Evolutionary conservation across 2,888 invertebrate species (phyloP).

Genomic region (Metellina segmentata): DNA sequence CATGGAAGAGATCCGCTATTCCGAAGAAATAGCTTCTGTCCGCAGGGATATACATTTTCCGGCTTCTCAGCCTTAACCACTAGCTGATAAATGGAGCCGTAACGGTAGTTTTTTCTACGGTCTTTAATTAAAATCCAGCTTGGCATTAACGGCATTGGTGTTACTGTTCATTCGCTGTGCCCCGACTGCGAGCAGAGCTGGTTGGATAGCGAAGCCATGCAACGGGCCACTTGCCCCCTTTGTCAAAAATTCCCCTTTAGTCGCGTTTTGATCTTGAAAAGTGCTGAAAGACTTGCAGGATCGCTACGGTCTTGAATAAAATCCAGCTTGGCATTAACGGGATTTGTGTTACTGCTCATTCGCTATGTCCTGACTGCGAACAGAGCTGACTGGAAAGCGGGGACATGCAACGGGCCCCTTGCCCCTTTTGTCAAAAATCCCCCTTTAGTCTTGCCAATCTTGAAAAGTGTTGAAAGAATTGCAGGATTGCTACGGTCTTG

Average conservation of each 20-base stretch:
- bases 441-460: background rate
- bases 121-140: constrained; percentile 49
- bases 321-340: constrained; percentile 24
- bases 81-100: constrained; percentile 60
- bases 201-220: background rate
- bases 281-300: too few relatives aligned
- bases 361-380: background rate
- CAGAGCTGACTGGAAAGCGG: too few relatives aligned
- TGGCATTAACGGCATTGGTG: constrained; percentile 14
- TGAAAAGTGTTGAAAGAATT: too few relatives aligned
- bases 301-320: constrained; percentile 40
- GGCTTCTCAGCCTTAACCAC: constrained; percentile 58
- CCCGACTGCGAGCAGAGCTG: background rate
- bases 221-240: too few relatives aligned
- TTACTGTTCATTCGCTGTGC: background rate
- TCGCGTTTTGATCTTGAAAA: background rate
- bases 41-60: constrained; percentile 64
- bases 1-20: constrained; percentile 68
- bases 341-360: background rate
- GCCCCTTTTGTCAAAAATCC: too few relatives aligned
- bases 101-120: constrained; percentile 32
- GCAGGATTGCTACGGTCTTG: constrained; percentile 15
- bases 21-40: constrained; percentile 68
- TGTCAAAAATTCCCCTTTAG: background rate
- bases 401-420: too few relatives aligned